phyloP scores from a whole-genome alignment of 2,113 vertebrate species.

The Pogonocichla stellata region DNA sequence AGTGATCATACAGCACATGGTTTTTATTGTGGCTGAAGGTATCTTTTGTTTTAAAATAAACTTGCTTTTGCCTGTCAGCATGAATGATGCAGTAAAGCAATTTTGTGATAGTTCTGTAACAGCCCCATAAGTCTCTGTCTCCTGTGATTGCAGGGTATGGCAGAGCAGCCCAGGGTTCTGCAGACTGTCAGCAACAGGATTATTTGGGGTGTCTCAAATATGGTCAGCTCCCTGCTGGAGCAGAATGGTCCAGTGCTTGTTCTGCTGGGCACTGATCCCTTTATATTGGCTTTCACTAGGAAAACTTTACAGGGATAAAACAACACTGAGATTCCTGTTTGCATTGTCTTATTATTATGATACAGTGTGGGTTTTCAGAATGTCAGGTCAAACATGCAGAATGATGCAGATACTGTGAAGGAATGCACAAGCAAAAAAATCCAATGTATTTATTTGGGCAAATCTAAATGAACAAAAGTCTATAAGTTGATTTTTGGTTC shows the following conservation, averaged over 20 bases:
- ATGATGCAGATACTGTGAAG: neutral
- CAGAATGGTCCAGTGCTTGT: neutral
- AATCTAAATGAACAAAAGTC: neutral
- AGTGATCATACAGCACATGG: accelerated
- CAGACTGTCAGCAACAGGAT: neutral
- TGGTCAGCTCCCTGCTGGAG: neutral
- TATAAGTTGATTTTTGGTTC: neutral
- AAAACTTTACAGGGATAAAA: neutral
- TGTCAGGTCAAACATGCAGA: neutral
- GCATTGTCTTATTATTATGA: neutral
- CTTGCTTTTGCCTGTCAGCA: neutral
- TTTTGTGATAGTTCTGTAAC: neutral
- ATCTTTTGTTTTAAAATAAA: neutral
- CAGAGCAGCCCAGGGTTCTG: neutral
- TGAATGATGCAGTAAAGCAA: neutral
- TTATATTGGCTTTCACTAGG: neutral
- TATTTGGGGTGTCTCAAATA: neutral
- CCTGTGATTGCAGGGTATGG: neutral
- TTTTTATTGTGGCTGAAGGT: neutral
- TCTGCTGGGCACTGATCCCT: neutral
- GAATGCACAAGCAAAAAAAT: neutral
- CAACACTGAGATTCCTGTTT: neutral
- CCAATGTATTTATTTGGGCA: neutral
- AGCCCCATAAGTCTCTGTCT: neutral
- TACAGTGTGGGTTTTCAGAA: neutral